Evolutionary conservation across 2,797 vertebrate species (phyloP).

Genomic region (Esox lucius): DNA sequence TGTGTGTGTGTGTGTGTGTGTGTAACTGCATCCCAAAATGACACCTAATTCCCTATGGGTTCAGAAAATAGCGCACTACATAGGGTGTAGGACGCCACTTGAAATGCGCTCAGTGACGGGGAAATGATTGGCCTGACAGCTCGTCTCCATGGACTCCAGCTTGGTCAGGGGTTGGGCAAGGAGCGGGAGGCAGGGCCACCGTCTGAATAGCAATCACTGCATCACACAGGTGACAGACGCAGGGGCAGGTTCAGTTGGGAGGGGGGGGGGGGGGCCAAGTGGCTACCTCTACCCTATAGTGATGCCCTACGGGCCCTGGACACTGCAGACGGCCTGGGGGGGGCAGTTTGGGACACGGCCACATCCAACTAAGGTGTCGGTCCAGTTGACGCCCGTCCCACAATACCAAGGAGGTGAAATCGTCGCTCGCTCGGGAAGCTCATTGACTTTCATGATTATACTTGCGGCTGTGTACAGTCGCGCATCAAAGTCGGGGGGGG

Average conservation of each 20-base stretch:
- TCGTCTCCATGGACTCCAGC: constrained; percentile 34
- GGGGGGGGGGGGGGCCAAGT: neutral
- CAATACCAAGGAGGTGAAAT: constrained; percentile 27
- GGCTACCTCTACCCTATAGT: neutral
- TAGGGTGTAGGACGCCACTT: neutral
- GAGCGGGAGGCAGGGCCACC: constrained; percentile 39
- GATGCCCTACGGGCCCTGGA: neutral
- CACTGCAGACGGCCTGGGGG: neutral
- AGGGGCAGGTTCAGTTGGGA: constrained; percentile 8
- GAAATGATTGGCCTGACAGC: constrained; percentile 49
- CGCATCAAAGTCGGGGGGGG: too few relatives aligned
- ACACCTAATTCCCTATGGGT: neutral
- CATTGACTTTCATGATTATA: constrained; percentile 17
- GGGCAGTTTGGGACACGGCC: neutral
- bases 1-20: neutral
- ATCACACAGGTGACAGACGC: constrained; percentile 40
- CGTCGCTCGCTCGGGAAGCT: neutral
- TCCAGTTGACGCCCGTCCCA: neutral
- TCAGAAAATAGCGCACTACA: neutral
- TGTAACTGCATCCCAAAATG: constrained; percentile 9
- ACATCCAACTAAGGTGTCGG: neutral
- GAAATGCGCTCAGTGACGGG: neutral
- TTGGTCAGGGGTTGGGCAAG: constrained; percentile 31
- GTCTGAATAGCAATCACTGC: constrained; percentile 47
- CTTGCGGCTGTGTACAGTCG: neutral